These are phyloP conservation scores for Orthosia gothica DNA, from an alignment of 2,888 invertebrate species.

Conservation along the genomic window DNA sequence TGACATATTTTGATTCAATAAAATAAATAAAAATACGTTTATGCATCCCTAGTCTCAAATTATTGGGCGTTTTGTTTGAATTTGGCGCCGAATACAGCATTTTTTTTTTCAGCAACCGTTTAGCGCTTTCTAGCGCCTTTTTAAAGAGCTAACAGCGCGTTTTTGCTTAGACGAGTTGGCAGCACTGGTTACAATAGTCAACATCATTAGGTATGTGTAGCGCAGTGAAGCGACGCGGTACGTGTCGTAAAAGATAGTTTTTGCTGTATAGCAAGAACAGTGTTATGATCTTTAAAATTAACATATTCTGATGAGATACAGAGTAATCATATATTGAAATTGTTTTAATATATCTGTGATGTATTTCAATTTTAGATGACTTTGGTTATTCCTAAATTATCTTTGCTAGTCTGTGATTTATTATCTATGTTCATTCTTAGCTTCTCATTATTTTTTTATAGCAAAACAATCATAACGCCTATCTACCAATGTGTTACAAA, in stretches of 20 bases:
- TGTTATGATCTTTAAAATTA: conserved; percentile 62
- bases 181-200: too few species aligned
- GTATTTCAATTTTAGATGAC: conserved; percentile 27
- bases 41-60: too few species aligned
- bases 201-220: conserved; percentile 58
- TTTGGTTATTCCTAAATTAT: conserved; percentile 17
- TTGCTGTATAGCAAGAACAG: conserved; percentile 51
- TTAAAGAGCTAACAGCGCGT: too few species aligned
- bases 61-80: too few species aligned
- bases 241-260: conserved; percentile 54
- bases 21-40: too few species aligned
- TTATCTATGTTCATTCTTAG: not conserved
- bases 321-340: conserved; percentile 52
- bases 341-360: conserved; percentile 49
- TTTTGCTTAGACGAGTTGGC: too few species aligned
- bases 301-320: conserved; percentile 63
- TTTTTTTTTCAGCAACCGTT: too few species aligned
- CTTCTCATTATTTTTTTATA: not conserved
- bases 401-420: not conserved
- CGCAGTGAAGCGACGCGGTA: conserved; percentile 57
- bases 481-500: conserved; percentile 7
- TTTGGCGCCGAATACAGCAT: too few species aligned
- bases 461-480: not conserved
- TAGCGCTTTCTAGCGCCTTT: too few species aligned
- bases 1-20: too few species aligned